phyloP scores from a whole-genome alignment of 2,888 invertebrate genomes.

The Tigriopus californicus region DNA sequence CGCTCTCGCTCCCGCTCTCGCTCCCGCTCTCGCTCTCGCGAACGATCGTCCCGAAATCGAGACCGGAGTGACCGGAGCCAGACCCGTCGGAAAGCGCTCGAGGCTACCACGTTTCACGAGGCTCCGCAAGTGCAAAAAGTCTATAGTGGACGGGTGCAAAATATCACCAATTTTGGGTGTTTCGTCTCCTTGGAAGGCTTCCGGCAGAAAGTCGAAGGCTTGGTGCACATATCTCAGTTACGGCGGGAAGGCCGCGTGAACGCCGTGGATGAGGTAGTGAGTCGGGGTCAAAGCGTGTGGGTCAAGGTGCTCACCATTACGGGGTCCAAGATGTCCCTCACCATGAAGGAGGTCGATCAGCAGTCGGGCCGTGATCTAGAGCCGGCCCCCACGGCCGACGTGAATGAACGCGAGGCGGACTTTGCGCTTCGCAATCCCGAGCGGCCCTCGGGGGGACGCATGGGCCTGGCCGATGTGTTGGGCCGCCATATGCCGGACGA shows the following conservation, averaged over 20 bases:
- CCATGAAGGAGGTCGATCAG: conserved; percentile 97
- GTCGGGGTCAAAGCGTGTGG: conserved; percentile 68
- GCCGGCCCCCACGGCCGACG: conserved; percentile 36
- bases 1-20: no score
- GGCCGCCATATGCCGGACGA: conserved; percentile 31
- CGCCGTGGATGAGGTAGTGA: conserved; percentile 80
- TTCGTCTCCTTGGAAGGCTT: conserved; percentile 89
- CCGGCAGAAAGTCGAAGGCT: conserved; percentile 72
- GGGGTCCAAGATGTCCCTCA: conserved; percentile 85
- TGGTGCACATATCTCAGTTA: conserved; percentile 90
- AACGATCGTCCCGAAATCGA: neutral
- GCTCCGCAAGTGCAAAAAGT: conserved; percentile 35
- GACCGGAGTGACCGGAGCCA: neutral
- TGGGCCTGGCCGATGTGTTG: neutral
- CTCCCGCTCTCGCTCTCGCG: neutral
- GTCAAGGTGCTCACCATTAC: conserved; percentile 31
- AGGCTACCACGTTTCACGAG: neutral
- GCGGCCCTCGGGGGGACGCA: conserved; percentile 37
- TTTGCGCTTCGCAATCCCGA: conserved; percentile 75
- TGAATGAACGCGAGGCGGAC: conserved; percentile 31
- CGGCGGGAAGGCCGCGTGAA: conserved; percentile 81
- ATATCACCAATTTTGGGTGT: conserved; percentile 93
- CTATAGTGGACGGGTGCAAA: conserved; percentile 80
- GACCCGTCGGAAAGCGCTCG: neutral
- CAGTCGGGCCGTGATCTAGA: conserved; percentile 82